A percentile compares a stretch with the other conserved stretches of the same genome.
Evolutionary conservation across 2,888 invertebrate genomes (phyloP).

Genomic region (Callyntrura sp.): DNA sequence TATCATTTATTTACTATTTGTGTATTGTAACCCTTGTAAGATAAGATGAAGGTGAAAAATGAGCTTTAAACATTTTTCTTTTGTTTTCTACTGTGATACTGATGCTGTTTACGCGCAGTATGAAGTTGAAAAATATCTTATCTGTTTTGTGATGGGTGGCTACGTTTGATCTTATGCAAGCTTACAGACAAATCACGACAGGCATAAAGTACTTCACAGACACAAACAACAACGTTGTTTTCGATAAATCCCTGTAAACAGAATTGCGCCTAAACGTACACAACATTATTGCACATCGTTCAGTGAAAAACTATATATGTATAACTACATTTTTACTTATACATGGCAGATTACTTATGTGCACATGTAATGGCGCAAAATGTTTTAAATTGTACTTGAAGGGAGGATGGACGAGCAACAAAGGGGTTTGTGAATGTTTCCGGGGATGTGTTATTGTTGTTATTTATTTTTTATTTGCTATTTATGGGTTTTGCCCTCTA

Average conservation of each 20-base stretch:
- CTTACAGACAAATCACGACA: neutral
- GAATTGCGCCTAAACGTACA: neutral
- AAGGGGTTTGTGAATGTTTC: constrained; percentile 43
- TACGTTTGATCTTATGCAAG: constrained; percentile 41
- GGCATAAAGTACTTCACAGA: neutral
- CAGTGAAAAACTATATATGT: too few relatives aligned
- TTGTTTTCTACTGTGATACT: neutral
- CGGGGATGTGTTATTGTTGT: constrained; percentile 55
- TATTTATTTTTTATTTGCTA: constrained; percentile 47
- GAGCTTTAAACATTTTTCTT: neutral
- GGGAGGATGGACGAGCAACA: constrained; percentile 29
- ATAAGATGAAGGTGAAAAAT: neutral
- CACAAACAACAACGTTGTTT: neutral
- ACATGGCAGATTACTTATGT: neutral
- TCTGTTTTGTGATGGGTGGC: constrained; percentile 8
- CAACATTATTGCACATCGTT: neutral
- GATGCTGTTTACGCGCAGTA: neutral
- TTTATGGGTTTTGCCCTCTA: constrained; percentile 57
- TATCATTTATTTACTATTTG: neutral
- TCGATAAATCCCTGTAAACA: neutral
- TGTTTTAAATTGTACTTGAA: constrained; percentile 5
- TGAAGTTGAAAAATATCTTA: neutral
- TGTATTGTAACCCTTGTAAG: too few relatives aligned
- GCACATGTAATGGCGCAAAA: neutral
- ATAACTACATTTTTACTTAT: neutral